Percentiles rank a stretch among this genome's conserved stretches.
phyloP scores from a whole-genome alignment of 2,888 invertebrate genomes.

The Penaeus monodon region DNA sequence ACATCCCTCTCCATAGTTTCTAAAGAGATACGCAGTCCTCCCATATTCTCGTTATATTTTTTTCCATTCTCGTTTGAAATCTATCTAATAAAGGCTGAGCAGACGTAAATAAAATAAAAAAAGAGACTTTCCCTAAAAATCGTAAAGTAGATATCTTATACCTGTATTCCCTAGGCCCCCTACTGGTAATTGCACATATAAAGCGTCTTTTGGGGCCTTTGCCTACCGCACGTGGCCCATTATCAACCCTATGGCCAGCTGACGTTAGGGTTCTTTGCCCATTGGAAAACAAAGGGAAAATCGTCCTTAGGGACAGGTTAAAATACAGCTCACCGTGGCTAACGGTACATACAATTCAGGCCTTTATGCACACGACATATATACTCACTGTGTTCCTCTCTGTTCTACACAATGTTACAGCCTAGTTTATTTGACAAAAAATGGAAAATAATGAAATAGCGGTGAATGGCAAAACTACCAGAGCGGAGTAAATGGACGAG shows the following conservation, averaged over 20 bases:
- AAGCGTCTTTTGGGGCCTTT: constrained; percentile 33
- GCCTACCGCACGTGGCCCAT: constrained; percentile 20
- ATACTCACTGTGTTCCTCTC: neutral
- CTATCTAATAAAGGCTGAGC: neutral
- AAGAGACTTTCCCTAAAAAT: neutral
- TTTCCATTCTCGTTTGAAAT: constrained; percentile 7
- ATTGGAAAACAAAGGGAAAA: neutral
- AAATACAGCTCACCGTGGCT: neutral
- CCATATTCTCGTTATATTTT: neutral
- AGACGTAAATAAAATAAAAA: neutral
- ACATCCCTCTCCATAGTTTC: no score
- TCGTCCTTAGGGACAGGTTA: no score
- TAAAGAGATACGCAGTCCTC: constrained; percentile 9
- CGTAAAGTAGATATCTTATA: constrained; percentile 26
- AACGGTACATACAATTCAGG: neutral
- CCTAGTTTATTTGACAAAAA: constrained; percentile 9
- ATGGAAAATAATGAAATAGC: neutral
- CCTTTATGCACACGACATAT: neutral
- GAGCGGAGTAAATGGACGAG: neutral
- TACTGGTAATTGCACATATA: constrained; percentile 38
- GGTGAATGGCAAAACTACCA: neutral
- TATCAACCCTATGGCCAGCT: constrained; percentile 10
- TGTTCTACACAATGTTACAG: neutral
- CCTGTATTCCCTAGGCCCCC: constrained; percentile 15
- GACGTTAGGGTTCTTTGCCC: constrained; percentile 1